Percentiles rank a stretch among this genome's conserved stretches.
Evolutionary conservation across 2,888 invertebrate genomes (phyloP).

Genomic region (Calliphora vomitoria): DNA sequence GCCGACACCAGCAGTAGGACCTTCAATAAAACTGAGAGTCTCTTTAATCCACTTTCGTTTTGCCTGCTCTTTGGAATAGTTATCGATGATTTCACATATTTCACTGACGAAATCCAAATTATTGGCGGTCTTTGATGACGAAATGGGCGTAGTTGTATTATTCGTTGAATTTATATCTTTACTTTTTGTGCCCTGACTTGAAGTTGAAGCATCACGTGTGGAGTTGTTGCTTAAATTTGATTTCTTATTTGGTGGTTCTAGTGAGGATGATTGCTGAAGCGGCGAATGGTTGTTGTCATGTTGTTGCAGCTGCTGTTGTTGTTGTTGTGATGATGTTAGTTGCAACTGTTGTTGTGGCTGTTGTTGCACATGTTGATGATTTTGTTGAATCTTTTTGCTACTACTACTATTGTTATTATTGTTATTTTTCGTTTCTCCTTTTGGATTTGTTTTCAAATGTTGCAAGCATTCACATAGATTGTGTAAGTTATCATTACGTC

Average conservation of each 20-base stretch:
- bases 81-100: conserved; percentile 82
- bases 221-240: conserved; percentile 69
- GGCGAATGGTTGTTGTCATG: background rate
- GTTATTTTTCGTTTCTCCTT: conserved; percentile 50
- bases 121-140: conserved; percentile 51
- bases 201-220: conserved; percentile 69
- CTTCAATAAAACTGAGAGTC: conserved; percentile 83
- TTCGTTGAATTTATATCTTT: conserved; percentile 70
- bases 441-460: conserved; percentile 65
- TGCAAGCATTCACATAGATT: conserved; percentile 69
- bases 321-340: background rate
- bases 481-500: conserved; percentile 55
- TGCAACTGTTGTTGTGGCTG: background rate
- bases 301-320: conserved; percentile 15
- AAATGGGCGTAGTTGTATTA: conserved; percentile 62
- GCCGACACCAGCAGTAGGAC: conserved; percentile 75
- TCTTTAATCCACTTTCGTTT: conserved; percentile 83
- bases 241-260: conserved; percentile 69
- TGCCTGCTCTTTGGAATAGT: conserved; percentile 80
- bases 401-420: conserved; percentile 13
- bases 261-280: conserved; percentile 18
- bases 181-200: conserved; percentile 63
- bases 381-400: conserved; percentile 43
- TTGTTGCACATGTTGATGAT: conserved; percentile 27
- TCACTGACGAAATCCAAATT: conserved; percentile 80